These are phyloP conservation scores for Idaea biselata DNA, from an alignment of 2,888 invertebrate species.

Conservation along the genomic window DNA sequence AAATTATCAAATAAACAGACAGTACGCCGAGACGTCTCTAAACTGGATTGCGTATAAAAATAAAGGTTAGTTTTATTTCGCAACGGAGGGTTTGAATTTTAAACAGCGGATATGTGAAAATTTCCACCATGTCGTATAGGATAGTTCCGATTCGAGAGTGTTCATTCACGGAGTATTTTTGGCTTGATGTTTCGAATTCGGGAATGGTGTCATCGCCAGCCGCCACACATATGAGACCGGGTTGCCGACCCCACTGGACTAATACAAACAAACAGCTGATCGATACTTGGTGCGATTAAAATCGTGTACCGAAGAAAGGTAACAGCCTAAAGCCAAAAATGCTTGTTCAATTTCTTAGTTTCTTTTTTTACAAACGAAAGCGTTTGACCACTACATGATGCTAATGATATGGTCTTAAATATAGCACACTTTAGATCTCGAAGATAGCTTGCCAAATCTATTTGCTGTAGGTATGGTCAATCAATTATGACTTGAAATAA, in stretches of 20 bases:
- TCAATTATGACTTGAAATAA: no score
- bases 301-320: neutral
- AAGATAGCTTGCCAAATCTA: no score
- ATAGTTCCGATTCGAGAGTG: constrained; percentile 48
- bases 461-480: no score
- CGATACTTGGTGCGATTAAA: constrained; percentile 48
- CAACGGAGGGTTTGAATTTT: constrained; percentile 43
- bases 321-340: neutral
- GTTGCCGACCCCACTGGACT: constrained; percentile 62
- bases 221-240: constrained; percentile 52
- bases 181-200: constrained; percentile 43
- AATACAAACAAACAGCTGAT: constrained; percentile 71
- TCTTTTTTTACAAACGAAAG: no score
- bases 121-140: constrained; percentile 62
- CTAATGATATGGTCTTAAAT: no score
- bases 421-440: no score
- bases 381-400: no score
- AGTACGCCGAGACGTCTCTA: neutral
- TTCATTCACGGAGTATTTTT: constrained; percentile 66
- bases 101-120: constrained; percentile 59
- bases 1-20: neutral
- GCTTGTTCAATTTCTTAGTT: neutral
- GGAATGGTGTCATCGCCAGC: constrained; percentile 63
- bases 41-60: constrained; percentile 11
- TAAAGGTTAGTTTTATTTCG: constrained; percentile 40